Conservation (phyloP, 2,113 vertebrate species). For the Microcebus griseorufus region DNA sequence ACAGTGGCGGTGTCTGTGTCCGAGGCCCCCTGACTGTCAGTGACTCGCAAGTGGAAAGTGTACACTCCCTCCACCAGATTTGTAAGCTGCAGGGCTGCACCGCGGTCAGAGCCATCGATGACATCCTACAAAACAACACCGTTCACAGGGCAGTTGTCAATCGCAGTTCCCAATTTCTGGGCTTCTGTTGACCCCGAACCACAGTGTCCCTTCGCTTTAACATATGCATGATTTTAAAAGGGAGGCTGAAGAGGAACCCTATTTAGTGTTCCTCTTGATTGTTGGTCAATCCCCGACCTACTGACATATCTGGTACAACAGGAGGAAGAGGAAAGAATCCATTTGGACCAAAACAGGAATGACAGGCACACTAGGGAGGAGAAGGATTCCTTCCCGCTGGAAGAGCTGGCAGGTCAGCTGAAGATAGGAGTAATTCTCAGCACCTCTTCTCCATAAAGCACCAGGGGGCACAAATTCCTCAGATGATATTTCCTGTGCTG, state of each 20-base stretch:
- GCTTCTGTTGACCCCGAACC: background rate
- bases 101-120: conserved; percentile 87
- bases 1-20: conserved; percentile 89
- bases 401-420: background rate
- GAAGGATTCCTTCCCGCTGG: too few relatives aligned
- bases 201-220: background rate
- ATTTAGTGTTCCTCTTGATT: too few relatives aligned
- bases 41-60: conserved; percentile 90
- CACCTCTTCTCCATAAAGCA: background rate
- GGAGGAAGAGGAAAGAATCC: too few relatives aligned
- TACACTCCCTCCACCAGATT: conserved; percentile 95
- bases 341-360: too few relatives aligned
- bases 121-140: conserved; percentile 86
- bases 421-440: background rate
- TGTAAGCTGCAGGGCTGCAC: conserved; percentile 87
- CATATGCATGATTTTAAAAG: background rate
- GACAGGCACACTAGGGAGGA: too few relatives aligned
- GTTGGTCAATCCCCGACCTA: too few relatives aligned
- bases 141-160: background rate
- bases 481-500: too few relatives aligned
- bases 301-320: too few relatives aligned
- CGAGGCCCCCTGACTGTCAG: conserved; percentile 86
- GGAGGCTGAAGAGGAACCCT: background rate
- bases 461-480: background rate
- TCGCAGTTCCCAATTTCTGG: background rate